Base-by-base conservation (phyloP, 2,888 invertebrate species). In the Odontocerum albicorne region DNA sequence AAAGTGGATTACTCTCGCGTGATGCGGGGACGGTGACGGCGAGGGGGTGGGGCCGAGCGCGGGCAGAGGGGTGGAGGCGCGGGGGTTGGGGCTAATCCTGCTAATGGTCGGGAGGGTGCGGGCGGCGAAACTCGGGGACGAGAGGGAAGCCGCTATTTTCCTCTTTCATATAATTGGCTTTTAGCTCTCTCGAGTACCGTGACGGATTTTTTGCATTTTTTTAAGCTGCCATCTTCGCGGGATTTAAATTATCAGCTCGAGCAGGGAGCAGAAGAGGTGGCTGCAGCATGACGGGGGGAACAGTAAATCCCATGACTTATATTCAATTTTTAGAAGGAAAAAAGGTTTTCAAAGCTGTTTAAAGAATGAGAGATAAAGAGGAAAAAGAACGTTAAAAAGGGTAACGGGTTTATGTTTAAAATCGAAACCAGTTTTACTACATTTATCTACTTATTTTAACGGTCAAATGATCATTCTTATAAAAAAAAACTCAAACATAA, bases 1-100 rank as follows among this genome's bases (percentile, higher is more conserved):
- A 40, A 40, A 40, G 49, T 49, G 49, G 39, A 40, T 49, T 40
- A 39, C 39, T 21, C 40, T 20, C 40, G 20, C 20, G 42, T 10
- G 15, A n/a, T n/a, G 13, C 27, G 21, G 20, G 20, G 21, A 2
- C 4, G 19, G 12, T 17, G 21, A 20, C 2, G 38, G 27, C 12
- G 36, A 2, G 16, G n/a, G 19, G 44, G 2, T 6, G 17, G 2
- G 4, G 19, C 32, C 8, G 27, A 31, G 15, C n/a, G 49, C 22
- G 20, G 1, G 39, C n/a, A 16, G 38, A 12, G 38, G 39, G 13
- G 10, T 3, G 22, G 35, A 10, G 47, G 47, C n/a, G n/a, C n/a
- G n/a, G n/a, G n/a, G n/a, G n/a, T n/a, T n/a, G 17, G 27, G 32
- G 49, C 40, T 40, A 40, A 39, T 39, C 39, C 40, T 32, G 49